These are phyloP conservation scores for Heliconius eleuchia DNA, from an alignment of 1,140 invertebrate species.

Conservation along the genomic window DNA sequence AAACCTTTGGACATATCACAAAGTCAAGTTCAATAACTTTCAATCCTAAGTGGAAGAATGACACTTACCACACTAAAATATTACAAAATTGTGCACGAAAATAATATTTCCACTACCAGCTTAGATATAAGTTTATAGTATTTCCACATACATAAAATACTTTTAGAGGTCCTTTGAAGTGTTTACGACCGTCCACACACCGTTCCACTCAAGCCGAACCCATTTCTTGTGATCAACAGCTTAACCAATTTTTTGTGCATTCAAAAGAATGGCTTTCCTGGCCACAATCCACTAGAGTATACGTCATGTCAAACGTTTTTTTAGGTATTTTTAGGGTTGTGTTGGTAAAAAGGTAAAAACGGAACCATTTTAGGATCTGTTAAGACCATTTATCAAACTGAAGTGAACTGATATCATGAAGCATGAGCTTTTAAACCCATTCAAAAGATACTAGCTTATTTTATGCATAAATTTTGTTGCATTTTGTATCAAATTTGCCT, in stretches of 20 bases:
- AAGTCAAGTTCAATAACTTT: too few relatives aligned
- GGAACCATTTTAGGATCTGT: too few relatives aligned
- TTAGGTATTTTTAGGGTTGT: neutral
- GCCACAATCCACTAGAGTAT: neutral
- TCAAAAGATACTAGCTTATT: too few relatives aligned
- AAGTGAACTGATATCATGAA: too few relatives aligned
- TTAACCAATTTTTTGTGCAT: conserved; percentile 6
- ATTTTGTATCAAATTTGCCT: too few relatives aligned
- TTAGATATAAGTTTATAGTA: neutral
- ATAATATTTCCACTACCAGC: neutral
- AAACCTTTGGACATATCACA: too few relatives aligned
- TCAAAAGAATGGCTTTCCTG: neutral
- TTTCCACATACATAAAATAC: conserved; percentile 1
- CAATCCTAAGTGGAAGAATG: too few relatives aligned
- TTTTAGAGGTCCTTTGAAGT: conserved; percentile 3
- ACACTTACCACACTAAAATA: too few relatives aligned
- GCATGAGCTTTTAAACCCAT: too few relatives aligned
- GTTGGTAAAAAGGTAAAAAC: too few relatives aligned
- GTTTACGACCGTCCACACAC: conserved; percentile 5
- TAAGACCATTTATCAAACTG: too few relatives aligned
- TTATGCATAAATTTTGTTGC: too few relatives aligned
- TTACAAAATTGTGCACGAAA: neutral
- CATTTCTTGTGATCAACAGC: conserved; percentile 11
- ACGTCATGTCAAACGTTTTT: neutral
- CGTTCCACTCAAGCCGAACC: conserved; percentile 9